A percentile compares a stretch with the other conserved stretches of the same genome.
Evolutionary conservation across 2,888 invertebrate genomes (phyloP).

Genomic region (Eupithecia dodoneata): DNA sequence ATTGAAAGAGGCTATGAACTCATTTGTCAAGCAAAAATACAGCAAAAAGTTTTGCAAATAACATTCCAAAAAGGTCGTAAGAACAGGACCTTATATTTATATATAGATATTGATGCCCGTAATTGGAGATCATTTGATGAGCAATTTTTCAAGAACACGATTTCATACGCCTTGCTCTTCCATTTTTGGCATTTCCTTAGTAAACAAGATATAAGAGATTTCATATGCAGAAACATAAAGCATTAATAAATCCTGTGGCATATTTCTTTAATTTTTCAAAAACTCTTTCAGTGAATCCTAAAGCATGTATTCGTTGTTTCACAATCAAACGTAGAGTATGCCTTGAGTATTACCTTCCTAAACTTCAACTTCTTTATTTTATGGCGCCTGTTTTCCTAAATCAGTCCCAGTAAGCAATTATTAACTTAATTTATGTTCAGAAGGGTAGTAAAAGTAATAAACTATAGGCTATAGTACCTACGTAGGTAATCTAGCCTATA

Average conservation of each 20-base stretch:
- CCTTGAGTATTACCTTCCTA: no score
- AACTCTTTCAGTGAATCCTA: not conserved
- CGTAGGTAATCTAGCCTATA: not conserved
- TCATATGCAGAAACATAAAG: constrained; percentile 1
- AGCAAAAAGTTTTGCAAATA: not conserved
- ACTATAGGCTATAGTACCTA: not conserved
- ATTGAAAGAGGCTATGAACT: not conserved
- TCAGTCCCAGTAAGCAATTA: not conserved
- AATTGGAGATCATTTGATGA: constrained; percentile 25
- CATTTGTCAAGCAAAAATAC: not conserved
- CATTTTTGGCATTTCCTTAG: constrained; percentile 19
- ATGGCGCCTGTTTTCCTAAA: not conserved
- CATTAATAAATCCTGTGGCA: not conserved
- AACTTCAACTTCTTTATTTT: not conserved
- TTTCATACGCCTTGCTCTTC: not conserved
- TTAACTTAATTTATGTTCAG: not conserved
- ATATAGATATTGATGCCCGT: constrained; percentile 10
- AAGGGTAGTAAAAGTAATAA: not conserved
- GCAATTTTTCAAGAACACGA: constrained; percentile 23
- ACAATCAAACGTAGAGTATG: not conserved
- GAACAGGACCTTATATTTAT: constrained; percentile 4
- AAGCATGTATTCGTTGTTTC: not conserved
- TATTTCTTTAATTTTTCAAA: not conserved
- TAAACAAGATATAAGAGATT: constrained; percentile 12
- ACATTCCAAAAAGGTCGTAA: not conserved